Conservation (phyloP, 2,113 vertebrate species). For the Sinosuthora webbiana region DNA sequence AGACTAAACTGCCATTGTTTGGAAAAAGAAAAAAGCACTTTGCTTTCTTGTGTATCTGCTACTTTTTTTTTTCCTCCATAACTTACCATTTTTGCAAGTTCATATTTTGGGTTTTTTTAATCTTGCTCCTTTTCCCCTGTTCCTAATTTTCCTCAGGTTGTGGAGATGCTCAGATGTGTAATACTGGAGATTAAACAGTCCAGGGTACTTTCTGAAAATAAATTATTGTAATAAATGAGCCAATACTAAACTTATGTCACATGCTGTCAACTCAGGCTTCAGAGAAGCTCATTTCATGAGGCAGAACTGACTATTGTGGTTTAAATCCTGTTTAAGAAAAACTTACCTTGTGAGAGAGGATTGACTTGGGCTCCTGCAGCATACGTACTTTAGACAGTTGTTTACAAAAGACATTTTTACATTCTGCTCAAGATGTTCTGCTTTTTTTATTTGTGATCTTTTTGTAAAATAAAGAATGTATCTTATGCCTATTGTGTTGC, state of each 20-base stretch:
- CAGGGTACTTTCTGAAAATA: background rate
- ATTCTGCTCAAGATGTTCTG: background rate
- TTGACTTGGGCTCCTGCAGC: background rate
- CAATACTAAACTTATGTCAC: background rate
- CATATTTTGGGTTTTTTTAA: background rate
- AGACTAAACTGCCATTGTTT: background rate
- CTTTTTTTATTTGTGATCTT: background rate
- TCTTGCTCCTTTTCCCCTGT: background rate
- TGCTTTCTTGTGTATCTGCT: background rate
- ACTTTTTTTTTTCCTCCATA: background rate
- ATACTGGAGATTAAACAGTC: background rate
- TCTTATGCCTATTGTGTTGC: background rate
- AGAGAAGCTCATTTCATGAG: background rate
- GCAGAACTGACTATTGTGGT: background rate
- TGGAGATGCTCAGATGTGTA: background rate
- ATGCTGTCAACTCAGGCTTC: background rate
- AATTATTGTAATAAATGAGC: background rate
- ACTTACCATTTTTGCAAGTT: background rate
- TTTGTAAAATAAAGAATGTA: conserved; percentile 14
- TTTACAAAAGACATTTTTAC: background rate
- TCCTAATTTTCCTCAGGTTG: background rate
- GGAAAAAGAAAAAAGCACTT: background rate
- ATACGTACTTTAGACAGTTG: background rate
- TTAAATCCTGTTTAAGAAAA: background rate
- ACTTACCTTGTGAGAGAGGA: background rate